These are phyloP conservation scores for Dipodomys stephensi DNA, from an alignment of 2,113 vertebrate species.

Conservation along the genomic window DNA sequence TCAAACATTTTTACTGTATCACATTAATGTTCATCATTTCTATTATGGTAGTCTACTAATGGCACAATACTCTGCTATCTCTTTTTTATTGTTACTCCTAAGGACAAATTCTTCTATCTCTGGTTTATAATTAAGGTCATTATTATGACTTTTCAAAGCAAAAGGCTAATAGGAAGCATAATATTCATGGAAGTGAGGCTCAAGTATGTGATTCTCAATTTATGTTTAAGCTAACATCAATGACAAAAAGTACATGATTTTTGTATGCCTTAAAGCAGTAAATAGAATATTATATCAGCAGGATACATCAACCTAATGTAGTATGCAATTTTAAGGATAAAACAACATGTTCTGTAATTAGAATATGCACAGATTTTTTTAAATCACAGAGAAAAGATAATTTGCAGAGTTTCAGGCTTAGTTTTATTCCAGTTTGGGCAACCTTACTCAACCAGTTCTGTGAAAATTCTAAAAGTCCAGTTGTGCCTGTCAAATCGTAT, in stretches of 20 bases:
- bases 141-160: background rate
- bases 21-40: background rate
- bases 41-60: background rate
- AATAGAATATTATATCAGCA: background rate
- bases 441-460: conserved; percentile 59
- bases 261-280: background rate
- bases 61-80: background rate
- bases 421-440: conserved; percentile 74
- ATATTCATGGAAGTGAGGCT: background rate
- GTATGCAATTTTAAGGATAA: conserved; percentile 2
- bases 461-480: conserved; percentile 79
- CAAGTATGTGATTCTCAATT: background rate
- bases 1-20: background rate
- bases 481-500: conserved; percentile 84
- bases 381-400: conserved; percentile 13
- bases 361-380: background rate
- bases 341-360: background rate
- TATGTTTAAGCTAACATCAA: background rate
- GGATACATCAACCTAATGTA: background rate
- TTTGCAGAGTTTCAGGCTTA: conserved; percentile 69
- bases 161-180: background rate
- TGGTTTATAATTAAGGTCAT: background rate
- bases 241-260: background rate
- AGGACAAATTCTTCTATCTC: background rate
- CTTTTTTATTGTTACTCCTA: background rate